Evolutionary conservation across 1,140 invertebrate species (phyloP), one percentile per base, ranked within the genome.

Genomic region (Micrasema longulum): DNA sequence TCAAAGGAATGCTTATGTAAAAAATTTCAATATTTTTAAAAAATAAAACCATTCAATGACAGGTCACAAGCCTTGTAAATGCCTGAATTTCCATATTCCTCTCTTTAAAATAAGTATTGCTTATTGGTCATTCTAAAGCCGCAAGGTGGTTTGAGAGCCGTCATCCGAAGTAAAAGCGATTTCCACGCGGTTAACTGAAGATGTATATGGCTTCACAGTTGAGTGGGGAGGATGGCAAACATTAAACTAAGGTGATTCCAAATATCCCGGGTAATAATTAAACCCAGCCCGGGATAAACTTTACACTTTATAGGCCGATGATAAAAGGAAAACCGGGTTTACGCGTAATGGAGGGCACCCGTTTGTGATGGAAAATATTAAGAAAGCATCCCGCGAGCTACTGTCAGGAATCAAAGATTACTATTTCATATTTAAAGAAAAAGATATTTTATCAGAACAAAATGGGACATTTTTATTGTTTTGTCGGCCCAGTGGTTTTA

Each of bases 131-230:
- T n/a, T n/a, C n/a, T n/a, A n/a, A 31, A 52, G 2, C 48, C 48
- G 48, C 18, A 20, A 14, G 16, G 11, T 7, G 10, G 52, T 55
- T 12, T 55, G 52, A 55, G 52, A 55, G 48, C 4, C n/a, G n/a
- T 14, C 52, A n/a, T 12, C 10, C 26, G 12, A 35, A 31, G 52
- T 35, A 35, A 55, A 35, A 26, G 52, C 52, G 52, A 69, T 69
- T 68, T 60, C 31, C 67, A 16, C 35, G 53, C 35, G 53, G 52
- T 60, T 69, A 55, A 47, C 41, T 23, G 23, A 53, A 60, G 64
- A 69, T 55, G 57, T 69, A 69, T 55, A 55, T 41, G 45, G 67
- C 47, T 69, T 69, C 67, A 69, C 67, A 35, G 67, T 47, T 41
- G 14, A 69, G 67, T 55, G 35, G 41, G 57, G 57, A 41, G 53